Evolutionary conservation across 2,113 vertebrate species (phyloP).

Genomic region (Pomatostomus ruficeps): DNA sequence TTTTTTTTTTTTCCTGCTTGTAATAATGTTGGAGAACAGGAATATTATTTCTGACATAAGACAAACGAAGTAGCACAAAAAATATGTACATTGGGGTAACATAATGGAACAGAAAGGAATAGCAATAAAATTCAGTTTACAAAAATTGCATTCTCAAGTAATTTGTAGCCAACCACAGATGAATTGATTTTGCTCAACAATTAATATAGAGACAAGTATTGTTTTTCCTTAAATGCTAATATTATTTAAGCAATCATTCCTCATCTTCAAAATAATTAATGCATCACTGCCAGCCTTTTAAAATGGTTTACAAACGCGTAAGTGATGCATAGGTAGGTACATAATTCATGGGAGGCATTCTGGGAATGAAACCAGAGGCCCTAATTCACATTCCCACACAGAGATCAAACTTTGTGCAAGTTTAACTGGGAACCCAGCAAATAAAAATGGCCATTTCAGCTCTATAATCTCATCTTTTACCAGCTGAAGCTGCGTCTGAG

Average conservation of each 20-base stretch:
- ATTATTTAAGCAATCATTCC: background rate
- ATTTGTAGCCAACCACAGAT: background rate
- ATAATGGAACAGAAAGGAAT: background rate
- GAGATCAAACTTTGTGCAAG: background rate
- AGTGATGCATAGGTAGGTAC: background rate
- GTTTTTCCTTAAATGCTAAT: slow-evolving; percentile 3
- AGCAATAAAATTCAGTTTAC: slow-evolving; percentile 18
- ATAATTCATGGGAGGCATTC: background rate
- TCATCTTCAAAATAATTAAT: background rate
- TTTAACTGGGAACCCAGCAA: background rate
- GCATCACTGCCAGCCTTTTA: background rate
- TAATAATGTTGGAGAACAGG: background rate
- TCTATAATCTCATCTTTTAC: background rate
- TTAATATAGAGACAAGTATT: slow-evolving; percentile 25
- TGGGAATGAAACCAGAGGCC: background rate
- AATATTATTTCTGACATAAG: slow-evolving; percentile 34
- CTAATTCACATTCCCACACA: background rate
- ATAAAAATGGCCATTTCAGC: background rate
- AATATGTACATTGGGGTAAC: slow-evolving; percentile 13
- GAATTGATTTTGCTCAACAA: background rate
- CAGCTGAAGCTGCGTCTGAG: background rate
- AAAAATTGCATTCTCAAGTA: slow-evolving; percentile 13
- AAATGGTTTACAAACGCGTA: background rate
- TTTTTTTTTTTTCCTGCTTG: background rate
- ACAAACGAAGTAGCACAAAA: slow-evolving; percentile 25